Evolutionary conservation across 2,797 vertebrate genomes (phyloP).

Genomic region (Rhincodon typus): DNA sequence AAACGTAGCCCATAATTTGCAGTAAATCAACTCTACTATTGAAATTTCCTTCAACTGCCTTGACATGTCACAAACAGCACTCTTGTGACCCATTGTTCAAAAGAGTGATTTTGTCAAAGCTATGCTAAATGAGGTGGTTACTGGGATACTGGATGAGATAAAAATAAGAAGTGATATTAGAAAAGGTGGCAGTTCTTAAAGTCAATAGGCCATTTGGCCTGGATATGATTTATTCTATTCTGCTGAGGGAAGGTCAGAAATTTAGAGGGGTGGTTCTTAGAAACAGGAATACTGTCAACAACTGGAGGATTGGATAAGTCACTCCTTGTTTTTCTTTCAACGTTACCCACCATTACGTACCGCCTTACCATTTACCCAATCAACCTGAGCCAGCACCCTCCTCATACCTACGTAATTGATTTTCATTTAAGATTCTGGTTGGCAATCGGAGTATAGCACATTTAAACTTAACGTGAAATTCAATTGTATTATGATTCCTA

Average conservation of each 20-base stretch:
- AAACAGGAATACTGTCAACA: neutral
- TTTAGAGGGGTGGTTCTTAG: neutral
- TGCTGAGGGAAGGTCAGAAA: neutral
- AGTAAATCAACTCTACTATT: neutral
- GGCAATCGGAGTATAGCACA: too few species aligned
- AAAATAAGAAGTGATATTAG: neutral
- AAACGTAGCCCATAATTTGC: neutral
- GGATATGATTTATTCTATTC: neutral
- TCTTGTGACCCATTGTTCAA: neutral
- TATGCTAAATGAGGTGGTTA: neutral
- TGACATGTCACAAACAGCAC: neutral
- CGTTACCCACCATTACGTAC: too few species aligned
- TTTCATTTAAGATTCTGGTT: too few species aligned
- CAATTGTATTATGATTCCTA: too few species aligned
- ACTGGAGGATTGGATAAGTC: neutral
- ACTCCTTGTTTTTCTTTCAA: neutral
- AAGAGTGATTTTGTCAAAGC: neutral
- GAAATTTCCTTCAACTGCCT: neutral
- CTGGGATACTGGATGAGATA: neutral
- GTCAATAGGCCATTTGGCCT: neutral
- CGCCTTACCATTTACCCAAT: too few species aligned
- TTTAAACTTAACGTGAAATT: too few species aligned
- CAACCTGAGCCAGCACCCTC: too few species aligned
- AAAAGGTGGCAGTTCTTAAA: neutral
- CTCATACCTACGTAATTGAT: too few species aligned